Evolutionary conservation across 2,888 invertebrate species (phyloP).

Genomic region (Baccha elongata): DNA sequence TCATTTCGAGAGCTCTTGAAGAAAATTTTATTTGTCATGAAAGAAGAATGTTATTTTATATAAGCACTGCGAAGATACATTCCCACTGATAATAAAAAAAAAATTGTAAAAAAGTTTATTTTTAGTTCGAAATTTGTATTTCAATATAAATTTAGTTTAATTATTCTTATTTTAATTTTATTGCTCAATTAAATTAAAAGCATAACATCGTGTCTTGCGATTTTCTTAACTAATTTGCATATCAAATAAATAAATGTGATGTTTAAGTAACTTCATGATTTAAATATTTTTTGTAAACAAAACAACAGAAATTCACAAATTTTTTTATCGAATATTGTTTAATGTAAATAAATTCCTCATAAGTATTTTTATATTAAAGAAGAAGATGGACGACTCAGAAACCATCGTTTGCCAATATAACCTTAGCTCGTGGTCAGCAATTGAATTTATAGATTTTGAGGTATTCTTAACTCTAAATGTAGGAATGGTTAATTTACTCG

Average conservation of each 20-base stretch:
- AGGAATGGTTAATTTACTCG: too few relatives aligned
- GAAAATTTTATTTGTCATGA: too few relatives aligned
- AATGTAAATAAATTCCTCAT: too few relatives aligned
- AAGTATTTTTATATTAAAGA: too few relatives aligned
- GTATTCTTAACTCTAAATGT: too few relatives aligned
- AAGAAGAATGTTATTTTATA: constrained; percentile 19
- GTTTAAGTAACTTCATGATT: neutral
- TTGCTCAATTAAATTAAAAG: too few relatives aligned
- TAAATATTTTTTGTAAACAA: neutral
- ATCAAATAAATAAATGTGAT: neutral
- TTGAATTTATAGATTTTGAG: too few relatives aligned
- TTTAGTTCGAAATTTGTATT: neutral
- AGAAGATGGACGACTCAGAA: too few relatives aligned
- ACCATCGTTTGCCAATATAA: too few relatives aligned
- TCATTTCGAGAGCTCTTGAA: neutral
- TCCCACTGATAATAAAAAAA: neutral
- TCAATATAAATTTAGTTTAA: neutral
- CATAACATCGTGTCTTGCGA: neutral
- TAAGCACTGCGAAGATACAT: neutral
- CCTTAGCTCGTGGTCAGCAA: too few relatives aligned
- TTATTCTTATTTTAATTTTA: too few relatives aligned
- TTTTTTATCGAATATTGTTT: too few relatives aligned
- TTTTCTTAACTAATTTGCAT: constrained; percentile 5
- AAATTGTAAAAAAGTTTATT: neutral
- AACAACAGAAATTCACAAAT: neutral